phyloP scores from a whole-genome alignment of 2,797 vertebrate genomes.

The Champsocephalus esox region DNA sequence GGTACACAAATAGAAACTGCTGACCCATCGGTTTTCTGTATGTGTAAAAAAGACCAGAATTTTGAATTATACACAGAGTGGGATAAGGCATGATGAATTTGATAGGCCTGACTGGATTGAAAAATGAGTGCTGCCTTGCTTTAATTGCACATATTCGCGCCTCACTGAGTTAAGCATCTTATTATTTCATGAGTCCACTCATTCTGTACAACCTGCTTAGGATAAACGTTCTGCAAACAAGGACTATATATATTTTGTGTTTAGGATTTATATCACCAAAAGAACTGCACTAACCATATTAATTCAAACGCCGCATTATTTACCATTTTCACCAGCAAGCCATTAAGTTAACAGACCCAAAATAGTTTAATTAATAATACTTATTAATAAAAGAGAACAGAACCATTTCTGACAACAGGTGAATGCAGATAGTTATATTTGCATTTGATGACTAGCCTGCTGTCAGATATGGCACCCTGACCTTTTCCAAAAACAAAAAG shows the following conservation, averaged over 20 bases:
- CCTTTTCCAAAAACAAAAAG: not conserved
- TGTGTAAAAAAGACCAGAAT: constrained; percentile 35
- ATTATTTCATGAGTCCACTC: constrained; percentile 63
- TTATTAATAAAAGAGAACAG: not conserved
- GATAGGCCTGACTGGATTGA: constrained; percentile 76
- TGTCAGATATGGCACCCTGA: constrained; percentile 18
- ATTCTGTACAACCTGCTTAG: constrained; percentile 56
- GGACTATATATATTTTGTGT: constrained; percentile 40
- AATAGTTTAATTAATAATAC: not conserved
- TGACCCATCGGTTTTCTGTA: constrained; percentile 56
- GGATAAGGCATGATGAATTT: constrained; percentile 72
- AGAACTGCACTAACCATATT: constrained; percentile 39
- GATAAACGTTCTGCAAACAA: constrained; percentile 50
- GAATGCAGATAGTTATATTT: constrained; percentile 6
- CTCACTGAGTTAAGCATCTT: constrained; percentile 67
- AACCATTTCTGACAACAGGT: constrained; percentile 19
- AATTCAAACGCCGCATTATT: not conserved
- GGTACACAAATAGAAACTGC: constrained; percentile 74
- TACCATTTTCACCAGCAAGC: not conserved
- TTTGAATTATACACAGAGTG: constrained; percentile 54
- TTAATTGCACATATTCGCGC: constrained; percentile 77
- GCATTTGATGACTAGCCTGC: not conserved
- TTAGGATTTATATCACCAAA: constrained; percentile 35
- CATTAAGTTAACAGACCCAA: not conserved
- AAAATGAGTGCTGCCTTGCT: constrained; percentile 76